phyloP scores from a whole-genome alignment of 2,113 vertebrate genomes.

The Blennius ocellaris region DNA sequence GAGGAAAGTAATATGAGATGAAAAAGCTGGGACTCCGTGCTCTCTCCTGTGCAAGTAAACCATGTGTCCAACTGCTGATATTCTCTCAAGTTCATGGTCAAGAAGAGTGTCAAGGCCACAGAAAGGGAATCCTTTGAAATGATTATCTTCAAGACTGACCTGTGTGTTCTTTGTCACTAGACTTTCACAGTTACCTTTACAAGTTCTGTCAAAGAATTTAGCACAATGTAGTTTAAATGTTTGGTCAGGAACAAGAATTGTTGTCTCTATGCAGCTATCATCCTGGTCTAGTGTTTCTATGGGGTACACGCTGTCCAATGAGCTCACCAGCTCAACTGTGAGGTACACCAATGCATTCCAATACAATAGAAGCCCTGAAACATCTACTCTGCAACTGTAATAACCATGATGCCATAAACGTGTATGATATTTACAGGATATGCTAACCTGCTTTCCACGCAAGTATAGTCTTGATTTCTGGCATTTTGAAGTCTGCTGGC shows the following conservation, averaged over 20 bases:
- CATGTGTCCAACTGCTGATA: constrained; percentile 13
- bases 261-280: background rate
- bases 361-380: background rate
- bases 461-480: background rate
- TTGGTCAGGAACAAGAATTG: background rate
- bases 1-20: constrained; percentile 52
- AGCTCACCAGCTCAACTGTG: background rate
- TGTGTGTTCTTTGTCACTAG: background rate
- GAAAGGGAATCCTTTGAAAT: background rate
- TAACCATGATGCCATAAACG: background rate
- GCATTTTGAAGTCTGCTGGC: background rate
- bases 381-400: background rate
- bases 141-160: background rate
- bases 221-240: background rate
- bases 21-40: constrained; percentile 18
- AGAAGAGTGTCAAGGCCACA: background rate
- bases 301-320: background rate
- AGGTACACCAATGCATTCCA: background rate
- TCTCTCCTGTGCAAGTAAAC: constrained; percentile 11
- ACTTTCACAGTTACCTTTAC: background rate
- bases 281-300: background rate
- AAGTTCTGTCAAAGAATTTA: background rate
- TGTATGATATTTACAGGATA: background rate
- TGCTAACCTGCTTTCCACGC: background rate
- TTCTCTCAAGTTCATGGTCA: constrained; percentile 24